These are phyloP conservation scores for Fulmarus glacialis DNA, from an alignment of 2,113 vertebrate species.

Conservation along the genomic window DNA sequence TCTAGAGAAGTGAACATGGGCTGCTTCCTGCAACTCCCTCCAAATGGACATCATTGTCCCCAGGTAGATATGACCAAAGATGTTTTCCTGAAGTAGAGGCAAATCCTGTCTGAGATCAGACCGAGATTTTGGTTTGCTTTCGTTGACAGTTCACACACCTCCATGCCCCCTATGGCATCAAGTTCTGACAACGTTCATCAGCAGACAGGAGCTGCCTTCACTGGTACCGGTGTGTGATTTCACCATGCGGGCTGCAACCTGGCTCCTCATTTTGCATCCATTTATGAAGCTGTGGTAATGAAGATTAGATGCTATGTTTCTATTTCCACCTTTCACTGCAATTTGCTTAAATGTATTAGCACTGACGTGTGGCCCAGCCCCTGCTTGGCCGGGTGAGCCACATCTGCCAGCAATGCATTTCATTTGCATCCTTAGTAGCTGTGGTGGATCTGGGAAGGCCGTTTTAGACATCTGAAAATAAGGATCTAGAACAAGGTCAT, in stretches of 20 bases:
- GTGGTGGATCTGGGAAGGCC: background rate
- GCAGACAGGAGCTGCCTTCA: background rate
- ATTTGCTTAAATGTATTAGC: background rate
- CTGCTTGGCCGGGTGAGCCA: background rate
- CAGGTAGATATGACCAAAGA: background rate
- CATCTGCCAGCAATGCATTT: background rate
- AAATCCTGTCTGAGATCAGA: background rate
- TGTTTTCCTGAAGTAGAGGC: background rate
- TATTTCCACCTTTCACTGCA: background rate
- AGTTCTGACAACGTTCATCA: background rate
- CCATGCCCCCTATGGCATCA: fast-evolving
- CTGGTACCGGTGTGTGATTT: background rate
- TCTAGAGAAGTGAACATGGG: background rate
- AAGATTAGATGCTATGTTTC: background rate
- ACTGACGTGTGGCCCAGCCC: background rate
- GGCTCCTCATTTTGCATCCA: background rate
- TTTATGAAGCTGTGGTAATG: background rate
- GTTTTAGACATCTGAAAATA: background rate
- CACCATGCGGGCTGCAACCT: background rate
- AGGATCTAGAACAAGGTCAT: background rate
- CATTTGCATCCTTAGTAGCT: background rate
- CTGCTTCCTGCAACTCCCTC: background rate
- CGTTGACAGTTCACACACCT: background rate
- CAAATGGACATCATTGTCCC: background rate
- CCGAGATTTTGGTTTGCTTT: background rate